Evolutionary conservation across 23 tunicate genomes (phyloP).

Genomic region (Corella eumyota): DNA sequence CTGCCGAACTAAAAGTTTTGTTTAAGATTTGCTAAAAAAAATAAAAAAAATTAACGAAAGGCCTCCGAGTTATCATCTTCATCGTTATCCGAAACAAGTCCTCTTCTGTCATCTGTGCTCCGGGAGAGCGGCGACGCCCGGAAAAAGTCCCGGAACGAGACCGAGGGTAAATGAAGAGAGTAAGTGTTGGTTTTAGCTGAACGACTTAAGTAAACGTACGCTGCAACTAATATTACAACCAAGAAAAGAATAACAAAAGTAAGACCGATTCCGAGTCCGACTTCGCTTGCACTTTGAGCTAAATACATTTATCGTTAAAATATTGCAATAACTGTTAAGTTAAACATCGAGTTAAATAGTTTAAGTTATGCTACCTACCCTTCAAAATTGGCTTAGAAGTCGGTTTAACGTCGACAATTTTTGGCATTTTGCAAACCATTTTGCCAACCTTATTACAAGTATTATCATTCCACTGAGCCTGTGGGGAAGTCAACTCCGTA

Average conservation of each 20-base stretch:
- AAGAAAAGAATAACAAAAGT: conserved; percentile 23
- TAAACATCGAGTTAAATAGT: neutral
- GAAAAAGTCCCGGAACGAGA: conserved; percentile 59
- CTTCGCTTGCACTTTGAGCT: conserved; percentile 1
- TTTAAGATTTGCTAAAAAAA: too few relatives aligned
- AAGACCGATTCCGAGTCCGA: conserved; percentile 37
- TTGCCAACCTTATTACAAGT: conserved; percentile 67
- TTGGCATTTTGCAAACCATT: conserved; percentile 72
- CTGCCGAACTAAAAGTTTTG: too few relatives aligned
- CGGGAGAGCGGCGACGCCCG: too few relatives aligned
- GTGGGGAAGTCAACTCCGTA: conserved; percentile 31
- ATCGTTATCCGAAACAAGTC: conserved; percentile 26
- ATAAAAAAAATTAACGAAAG: too few relatives aligned
- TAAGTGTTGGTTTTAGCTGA: conserved; percentile 19
- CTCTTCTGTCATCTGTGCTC: conserved; percentile 23
- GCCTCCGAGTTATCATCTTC: too few relatives aligned
- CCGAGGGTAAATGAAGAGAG: conserved; percentile 45
- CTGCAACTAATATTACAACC: conserved; percentile 8
- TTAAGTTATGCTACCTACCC: neutral
- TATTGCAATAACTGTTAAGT: neutral
- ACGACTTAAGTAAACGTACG: conserved; percentile 8
- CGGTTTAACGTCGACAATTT: neutral
- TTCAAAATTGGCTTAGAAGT: neutral
- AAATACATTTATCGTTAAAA: neutral
- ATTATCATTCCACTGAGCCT: conserved; percentile 55